Evolutionary conservation across 2,888 invertebrate genomes (phyloP).

Genomic region (Villa cingulata): DNA sequence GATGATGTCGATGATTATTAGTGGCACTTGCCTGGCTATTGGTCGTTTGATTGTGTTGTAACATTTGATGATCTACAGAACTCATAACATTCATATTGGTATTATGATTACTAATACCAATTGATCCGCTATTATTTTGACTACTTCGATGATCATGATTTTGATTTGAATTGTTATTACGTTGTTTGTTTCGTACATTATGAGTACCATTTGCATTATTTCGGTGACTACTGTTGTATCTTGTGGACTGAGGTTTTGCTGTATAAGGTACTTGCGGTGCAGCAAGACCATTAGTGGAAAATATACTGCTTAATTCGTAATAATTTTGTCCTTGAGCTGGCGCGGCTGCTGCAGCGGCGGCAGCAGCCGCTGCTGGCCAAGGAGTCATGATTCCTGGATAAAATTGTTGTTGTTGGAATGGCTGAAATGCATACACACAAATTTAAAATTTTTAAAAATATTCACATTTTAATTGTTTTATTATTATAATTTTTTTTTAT

Average conservation of each 20-base stretch:
- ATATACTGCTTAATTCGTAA: constrained; percentile 55
- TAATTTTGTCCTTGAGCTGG: constrained; percentile 41
- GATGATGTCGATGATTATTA: constrained; percentile 21
- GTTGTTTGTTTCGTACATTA: constrained; percentile 27
- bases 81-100: constrained; percentile 21
- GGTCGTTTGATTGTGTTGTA: constrained; percentile 13
- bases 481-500: constrained; percentile 2
- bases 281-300: constrained; percentile 56
- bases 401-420: constrained; percentile 48
- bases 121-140: constrained; percentile 13
- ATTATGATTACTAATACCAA: constrained; percentile 17
- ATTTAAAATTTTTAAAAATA: not conserved
- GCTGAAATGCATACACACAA: no score
- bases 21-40: constrained; percentile 10
- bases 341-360: constrained; percentile 32
- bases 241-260: constrained; percentile 18
- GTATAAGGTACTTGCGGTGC: constrained; percentile 44
- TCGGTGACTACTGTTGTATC: constrained; percentile 27
- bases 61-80: constrained; percentile 24
- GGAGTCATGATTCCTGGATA: constrained; percentile 48
- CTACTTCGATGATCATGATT: constrained; percentile 20
- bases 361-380: constrained; percentile 33
- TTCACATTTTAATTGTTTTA: no score
- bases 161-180: constrained; percentile 23
- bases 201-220: constrained; percentile 16